Evolutionary conservation across 2,797 vertebrate species (phyloP), one percentile per base, ranked within the genome.

Genomic region (Thaleichthys pacificus): DNA sequence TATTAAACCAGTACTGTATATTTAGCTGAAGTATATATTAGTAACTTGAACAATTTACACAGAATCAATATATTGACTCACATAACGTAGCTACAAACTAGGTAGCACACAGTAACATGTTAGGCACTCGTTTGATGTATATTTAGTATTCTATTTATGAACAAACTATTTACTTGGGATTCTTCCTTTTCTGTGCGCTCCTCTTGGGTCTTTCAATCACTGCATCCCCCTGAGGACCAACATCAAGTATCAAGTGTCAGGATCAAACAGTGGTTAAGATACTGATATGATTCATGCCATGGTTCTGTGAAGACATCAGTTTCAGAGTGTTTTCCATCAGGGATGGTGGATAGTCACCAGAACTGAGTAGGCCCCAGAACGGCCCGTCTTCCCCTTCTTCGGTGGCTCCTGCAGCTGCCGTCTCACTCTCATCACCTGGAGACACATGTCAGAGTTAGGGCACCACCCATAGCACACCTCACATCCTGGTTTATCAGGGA

Each of bases 351-450:
- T 49, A 6, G 5, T 26, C 15, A 47, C 89, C 79, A 92, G 76
- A 61, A 89, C 80, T 1, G 88, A 91, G 77, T 81, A 86, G 3
- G 88, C 80, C 22, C 90, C 90, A 9, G 90, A 80, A 1, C 81
- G 89, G 54, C 72, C 66, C 0, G 86, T 77, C 61, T 78, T 89
- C 60, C 76, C 79, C 57, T 73, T 83, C 67, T 85, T 88, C 6
- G 71, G 78, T 0, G 88, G 82, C 0, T 60, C 56, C 78, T 87
- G 85, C 78, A 87, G 71, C 81, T 91, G 90, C 76, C 91, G 85
- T 71, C 81, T 89, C 1, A 74, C 88, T 82, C 91, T 77, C 15
- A n/a, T 83, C 35, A 91, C 83, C 91, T 92, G 72, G 64, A 42
- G 9, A 21, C 56, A 75, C 51, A 7, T n/a, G 6, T n/a, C 5